Percentiles rank a stretch among this genome's conserved stretches.
These are phyloP conservation scores for Lasioglossum zephyrum DNA, from an alignment of 2,888 invertebrate genomes.

Conservation along the genomic window DNA sequence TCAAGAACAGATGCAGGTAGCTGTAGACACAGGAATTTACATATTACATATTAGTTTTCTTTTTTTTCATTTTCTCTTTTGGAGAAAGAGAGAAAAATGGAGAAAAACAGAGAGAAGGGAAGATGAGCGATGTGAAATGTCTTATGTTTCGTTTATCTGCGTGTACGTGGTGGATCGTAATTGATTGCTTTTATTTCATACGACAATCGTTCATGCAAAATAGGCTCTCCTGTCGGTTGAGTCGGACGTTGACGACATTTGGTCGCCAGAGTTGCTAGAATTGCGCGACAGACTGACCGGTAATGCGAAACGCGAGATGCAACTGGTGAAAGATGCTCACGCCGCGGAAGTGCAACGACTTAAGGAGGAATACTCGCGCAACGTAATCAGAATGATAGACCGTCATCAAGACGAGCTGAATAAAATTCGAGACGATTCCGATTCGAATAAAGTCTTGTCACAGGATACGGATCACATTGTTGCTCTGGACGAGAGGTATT, in stretches of 20 bases:
- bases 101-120: too few relatives aligned
- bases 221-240: conserved; percentile 90
- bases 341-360: conserved; percentile 87
- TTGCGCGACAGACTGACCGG: conserved; percentile 90
- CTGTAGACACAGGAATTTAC: conserved; percentile 63
- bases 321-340: conserved; percentile 86
- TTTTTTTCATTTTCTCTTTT: neutral
- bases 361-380: conserved; percentile 75
- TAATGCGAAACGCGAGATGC: conserved; percentile 87
- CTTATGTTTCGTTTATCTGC: neutral
- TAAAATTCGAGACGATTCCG: conserved; percentile 52
- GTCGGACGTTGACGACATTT: conserved; percentile 89
- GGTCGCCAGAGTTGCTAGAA: conserved; percentile 91
- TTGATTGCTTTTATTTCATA: neutral
- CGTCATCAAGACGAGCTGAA: conserved; percentile 75
- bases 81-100: neutral
- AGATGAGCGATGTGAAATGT: neutral
- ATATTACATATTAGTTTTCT: neutral
- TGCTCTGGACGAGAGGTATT: conserved; percentile 87
- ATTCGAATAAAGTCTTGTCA: neutral
- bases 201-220: conserved; percentile 5
- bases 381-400: conserved; percentile 71
- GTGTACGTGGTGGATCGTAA: neutral
- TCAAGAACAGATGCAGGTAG: conserved; percentile 91
- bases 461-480: conserved; percentile 71